Base-by-base conservation (phyloP, 1,140 invertebrate species). In the Zaprionus lachaisei region DNA sequence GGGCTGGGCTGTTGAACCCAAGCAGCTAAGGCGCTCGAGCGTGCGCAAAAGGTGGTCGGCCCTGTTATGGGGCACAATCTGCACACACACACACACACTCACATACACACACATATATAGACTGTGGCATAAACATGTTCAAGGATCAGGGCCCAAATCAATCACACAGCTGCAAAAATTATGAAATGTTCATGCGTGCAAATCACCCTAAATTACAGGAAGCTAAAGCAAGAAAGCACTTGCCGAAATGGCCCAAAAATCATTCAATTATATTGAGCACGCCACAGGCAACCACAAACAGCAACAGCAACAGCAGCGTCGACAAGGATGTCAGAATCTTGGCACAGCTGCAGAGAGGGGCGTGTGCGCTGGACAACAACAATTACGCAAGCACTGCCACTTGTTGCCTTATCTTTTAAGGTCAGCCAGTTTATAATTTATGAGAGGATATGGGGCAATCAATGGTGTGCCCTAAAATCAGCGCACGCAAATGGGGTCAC, bases 121-220 rank as follows among this genome's bases (percentile, higher is more conserved):
- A 15, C 44, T 20, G 6, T 41, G 6, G 12, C 49, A 44, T 61
- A 61, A 79, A 79, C 37, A 57, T 73, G 61, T 55, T 72, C 57
- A 80, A 81, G 80, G 80, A 73, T 79, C 31, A 62, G 66, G 38
- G 78, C 37, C 12, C 49, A 70, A 86, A 87, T 87, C 80, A 87
- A 86, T 89, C 71, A 56, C 51, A 72, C 71, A 58, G 76, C 69
- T 81, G 62, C 57, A 62, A 63, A 63, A 49, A 56, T 41, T 61
- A 72, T 72, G 41, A 76, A 72, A 66, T 26, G 44, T 20, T 65
- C 37, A 66, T 77, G 74, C 73, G 69, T 71, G 62, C 70, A 80
- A 78, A 87, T 89, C 81, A 80, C 81, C 81, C 72, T 81, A 87
- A 87, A 89, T 87, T 87, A 72, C 84, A 89, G 84, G 83, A 87